A percentile compares a stretch with the other conserved stretches of the same genome.
phyloP scores from a whole-genome alignment of 2,888 invertebrate species.

The Cheilosia impressa region DNA sequence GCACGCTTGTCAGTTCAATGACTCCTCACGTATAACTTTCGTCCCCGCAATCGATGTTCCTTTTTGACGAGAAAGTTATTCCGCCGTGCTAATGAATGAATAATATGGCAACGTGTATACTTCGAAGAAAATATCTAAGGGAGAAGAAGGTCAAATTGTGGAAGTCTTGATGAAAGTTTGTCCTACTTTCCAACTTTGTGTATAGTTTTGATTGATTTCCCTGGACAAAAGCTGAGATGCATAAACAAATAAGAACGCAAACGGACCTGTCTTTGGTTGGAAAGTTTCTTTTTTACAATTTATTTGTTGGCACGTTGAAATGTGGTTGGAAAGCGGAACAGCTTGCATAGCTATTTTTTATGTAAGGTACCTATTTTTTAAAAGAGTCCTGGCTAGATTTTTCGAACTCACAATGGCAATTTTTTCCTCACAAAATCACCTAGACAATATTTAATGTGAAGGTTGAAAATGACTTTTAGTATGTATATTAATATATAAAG shows the following conservation, averaged over 20 bases:
- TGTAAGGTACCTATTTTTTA: background rate
- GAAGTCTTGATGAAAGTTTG: slow-evolving; percentile 41
- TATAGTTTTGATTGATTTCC: slow-evolving; percentile 73
- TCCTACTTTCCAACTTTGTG: slow-evolving; percentile 48
- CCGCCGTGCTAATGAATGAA: slow-evolving; percentile 45
- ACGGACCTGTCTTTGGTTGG: slow-evolving; percentile 1
- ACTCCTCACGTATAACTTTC: slow-evolving; percentile 12
- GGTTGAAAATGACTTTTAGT: too few species aligned
- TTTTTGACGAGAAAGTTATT: background rate
- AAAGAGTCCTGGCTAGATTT: too few species aligned
- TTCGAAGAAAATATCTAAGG: background rate
- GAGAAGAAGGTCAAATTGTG: slow-evolving; percentile 22
- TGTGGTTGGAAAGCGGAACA: background rate
- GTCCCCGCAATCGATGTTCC: slow-evolving; percentile 11
- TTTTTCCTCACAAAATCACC: too few species aligned
- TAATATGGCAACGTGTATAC: slow-evolving; percentile 29
- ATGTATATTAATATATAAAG: too few species aligned
- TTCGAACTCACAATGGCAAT: too few species aligned
- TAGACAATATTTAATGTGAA: too few species aligned
- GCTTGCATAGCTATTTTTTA: background rate
- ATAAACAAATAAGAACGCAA: slow-evolving; percentile 28
- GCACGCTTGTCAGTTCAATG: slow-evolving; percentile 1
- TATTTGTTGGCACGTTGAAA: slow-evolving; percentile 11
- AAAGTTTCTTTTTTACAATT: slow-evolving; percentile 41
- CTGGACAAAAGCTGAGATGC: slow-evolving; percentile 50